Conservation (phyloP, 2,888 invertebrate genomes). For the Meiosimyza decipiens region DNA sequence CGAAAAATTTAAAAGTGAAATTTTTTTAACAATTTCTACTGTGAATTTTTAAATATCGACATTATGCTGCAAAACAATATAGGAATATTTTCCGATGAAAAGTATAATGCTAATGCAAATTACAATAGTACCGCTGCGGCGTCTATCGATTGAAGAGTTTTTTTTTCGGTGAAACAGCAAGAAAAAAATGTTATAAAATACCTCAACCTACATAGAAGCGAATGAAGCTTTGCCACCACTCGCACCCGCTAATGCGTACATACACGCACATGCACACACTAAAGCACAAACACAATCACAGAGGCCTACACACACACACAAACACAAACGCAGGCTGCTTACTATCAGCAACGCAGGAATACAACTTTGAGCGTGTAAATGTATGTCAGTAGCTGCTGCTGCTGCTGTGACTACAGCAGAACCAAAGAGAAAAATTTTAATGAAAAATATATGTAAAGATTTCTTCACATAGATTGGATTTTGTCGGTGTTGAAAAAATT, state of each 20-base stretch:
- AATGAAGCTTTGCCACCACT: constrained; percentile 8
- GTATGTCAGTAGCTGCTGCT: constrained; percentile 55
- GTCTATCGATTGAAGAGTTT: constrained; percentile 56
- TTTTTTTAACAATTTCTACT: neutral
- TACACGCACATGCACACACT: constrained; percentile 38
- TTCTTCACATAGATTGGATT: no score
- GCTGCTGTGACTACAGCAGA: constrained; percentile 30
- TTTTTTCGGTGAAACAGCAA: neutral
- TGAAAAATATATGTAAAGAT: no score
- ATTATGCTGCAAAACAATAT: constrained; percentile 6
- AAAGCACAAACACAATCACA: neutral
- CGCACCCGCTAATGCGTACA: constrained; percentile 26
- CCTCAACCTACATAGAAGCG: constrained; percentile 25
- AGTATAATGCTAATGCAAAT: neutral
- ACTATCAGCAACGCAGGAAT: constrained; percentile 22
- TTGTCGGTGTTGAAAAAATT: no score
- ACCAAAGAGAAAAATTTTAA: neutral
- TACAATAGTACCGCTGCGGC: constrained; percentile 41
- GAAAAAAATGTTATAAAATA: constrained; percentile 34
- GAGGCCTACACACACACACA: constrained; percentile 46
- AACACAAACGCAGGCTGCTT: constrained; percentile 28
- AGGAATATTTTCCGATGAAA: neutral
- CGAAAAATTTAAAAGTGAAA: no score
- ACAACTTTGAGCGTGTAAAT: constrained; percentile 45
- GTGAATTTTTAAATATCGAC: constrained; percentile 5